Evolutionary conservation across 2,888 invertebrate genomes (phyloP), one percentile per base, ranked within the genome.

Genomic region (Acheta domesticus): DNA sequence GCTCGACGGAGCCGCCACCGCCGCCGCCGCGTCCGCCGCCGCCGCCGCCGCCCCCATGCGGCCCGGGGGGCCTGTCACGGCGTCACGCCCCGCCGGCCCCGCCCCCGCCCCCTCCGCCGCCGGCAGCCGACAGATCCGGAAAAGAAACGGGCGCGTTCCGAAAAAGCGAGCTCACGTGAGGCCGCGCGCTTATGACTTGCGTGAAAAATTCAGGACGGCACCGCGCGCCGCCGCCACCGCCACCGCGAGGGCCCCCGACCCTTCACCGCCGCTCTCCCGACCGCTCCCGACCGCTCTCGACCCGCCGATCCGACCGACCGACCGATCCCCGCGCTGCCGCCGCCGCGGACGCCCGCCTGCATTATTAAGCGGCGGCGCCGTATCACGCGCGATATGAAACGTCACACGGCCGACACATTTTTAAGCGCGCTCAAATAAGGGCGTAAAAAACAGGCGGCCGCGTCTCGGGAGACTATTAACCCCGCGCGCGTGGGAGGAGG

Each of bases 371-470:
- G 49, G 50, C 36, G n/a, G 36, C 62, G 14, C 49, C 14, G 50
- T 79, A 76, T 79, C 79, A 77, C 77, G 77, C 77, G 77, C 74
- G 74, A 77, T 80, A 78, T 78, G 78, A 77, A 77, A 80, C 77
- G 78, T 75, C 80, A 49, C 77, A 62, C 77, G 75, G 75, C 48
- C 23, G 48, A 49, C 76, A 76, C 76, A 76, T 76, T 76, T 76
- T 76, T 76, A 76, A 76, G 48, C 76, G 76, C 48, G 76, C 11
- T 49, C 76, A 76, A 76, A 76, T 49, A 76, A 76, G 76, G 48
- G 23, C 23, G 49, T 48, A 48, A 76, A 36, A 49, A 48, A 75
- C 75, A 21, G 21, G 23, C 21, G 62, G 14, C 62, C 62, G 62
- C 21, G 76, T 76, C 76, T 76, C 76, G 12, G 19, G 76, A 49